Conservation (phyloP, 2,888 invertebrate genomes). For the Mamestra brassicae region DNA sequence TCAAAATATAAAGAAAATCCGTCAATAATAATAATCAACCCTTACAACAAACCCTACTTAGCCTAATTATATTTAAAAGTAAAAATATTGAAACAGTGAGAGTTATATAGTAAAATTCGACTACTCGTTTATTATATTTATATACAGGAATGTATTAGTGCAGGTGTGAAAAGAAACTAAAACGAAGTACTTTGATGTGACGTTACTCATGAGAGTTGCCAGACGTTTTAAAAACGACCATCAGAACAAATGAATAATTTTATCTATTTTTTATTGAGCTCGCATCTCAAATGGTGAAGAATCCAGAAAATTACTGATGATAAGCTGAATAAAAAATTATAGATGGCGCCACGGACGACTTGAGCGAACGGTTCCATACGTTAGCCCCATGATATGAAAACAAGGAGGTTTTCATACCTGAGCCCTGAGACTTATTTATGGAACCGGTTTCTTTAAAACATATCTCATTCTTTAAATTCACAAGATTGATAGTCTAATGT, state of each 20-base stretch:
- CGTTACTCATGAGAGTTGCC: conserved; percentile 22
- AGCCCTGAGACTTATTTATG: conserved; percentile 55
- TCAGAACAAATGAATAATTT: neutral
- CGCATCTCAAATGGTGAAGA: conserved; percentile 30
- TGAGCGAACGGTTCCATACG: conserved; percentile 45
- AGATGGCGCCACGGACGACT: conserved; percentile 64
- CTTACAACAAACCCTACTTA: conserved; percentile 74
- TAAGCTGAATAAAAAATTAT: conserved; percentile 47
- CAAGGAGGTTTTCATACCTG: conserved; percentile 43
- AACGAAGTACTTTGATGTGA: conserved; percentile 61
- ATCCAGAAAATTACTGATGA: conserved; percentile 42
- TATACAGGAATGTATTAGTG: conserved; percentile 83
- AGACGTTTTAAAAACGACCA: conserved; percentile 16
- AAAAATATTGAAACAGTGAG: conserved; percentile 86
- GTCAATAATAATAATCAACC: conserved; percentile 60
- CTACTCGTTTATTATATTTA: conserved; percentile 79
- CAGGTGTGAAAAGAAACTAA: conserved; percentile 67
- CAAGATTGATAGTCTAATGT: neutral
- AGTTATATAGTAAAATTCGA: conserved; percentile 82
- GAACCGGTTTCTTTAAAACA: conserved; percentile 38
- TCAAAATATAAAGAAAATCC: conserved; percentile 30
- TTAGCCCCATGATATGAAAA: conserved; percentile 28
- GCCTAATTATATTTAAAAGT: conserved; percentile 75
- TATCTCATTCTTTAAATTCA: neutral
- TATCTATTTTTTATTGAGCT: conserved; percentile 12